A percentile compares a stretch with the other conserved stretches of the same genome.
Conservation (phyloP, 2,797 vertebrate genomes). For the Neosilurus mollespiculum region DNA sequence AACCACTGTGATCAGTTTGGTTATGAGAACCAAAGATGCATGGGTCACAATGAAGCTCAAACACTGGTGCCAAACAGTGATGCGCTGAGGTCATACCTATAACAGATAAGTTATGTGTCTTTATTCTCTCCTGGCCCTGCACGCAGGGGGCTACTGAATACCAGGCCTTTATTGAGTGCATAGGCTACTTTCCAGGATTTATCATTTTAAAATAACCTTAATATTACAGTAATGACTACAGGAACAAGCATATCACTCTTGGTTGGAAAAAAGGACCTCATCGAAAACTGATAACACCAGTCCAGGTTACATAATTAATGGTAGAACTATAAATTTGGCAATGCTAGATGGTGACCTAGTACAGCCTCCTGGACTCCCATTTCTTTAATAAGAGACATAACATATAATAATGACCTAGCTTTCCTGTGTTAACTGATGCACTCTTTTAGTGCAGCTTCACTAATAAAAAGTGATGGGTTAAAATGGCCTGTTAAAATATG, state of each 20-base stretch:
- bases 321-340: not conserved
- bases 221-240: not conserved
- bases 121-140: constrained; percentile 21
- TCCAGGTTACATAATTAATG: not conserved
- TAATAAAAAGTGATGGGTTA: not conserved
- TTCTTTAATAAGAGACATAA: not conserved
- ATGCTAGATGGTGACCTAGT: not conserved
- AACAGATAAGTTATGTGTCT: constrained; percentile 22
- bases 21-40: constrained; percentile 13
- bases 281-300: not conserved
- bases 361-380: not conserved
- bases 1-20: not conserved
- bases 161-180: not conserved
- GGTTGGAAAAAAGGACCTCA: not conserved
- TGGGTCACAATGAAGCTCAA: constrained; percentile 29
- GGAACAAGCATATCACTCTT: not conserved
- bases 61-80: constrained; percentile 33
- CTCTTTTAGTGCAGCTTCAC: not conserved
- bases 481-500: not conserved
- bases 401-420: not conserved
- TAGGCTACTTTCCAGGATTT: not conserved
- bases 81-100: constrained; percentile 39
- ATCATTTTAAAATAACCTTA: not conserved
- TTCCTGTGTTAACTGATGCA: not conserved
- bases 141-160: constrained; percentile 13